Evolutionary conservation across 1,140 invertebrate genomes (phyloP).

Genomic region (Nymphalis io): DNA sequence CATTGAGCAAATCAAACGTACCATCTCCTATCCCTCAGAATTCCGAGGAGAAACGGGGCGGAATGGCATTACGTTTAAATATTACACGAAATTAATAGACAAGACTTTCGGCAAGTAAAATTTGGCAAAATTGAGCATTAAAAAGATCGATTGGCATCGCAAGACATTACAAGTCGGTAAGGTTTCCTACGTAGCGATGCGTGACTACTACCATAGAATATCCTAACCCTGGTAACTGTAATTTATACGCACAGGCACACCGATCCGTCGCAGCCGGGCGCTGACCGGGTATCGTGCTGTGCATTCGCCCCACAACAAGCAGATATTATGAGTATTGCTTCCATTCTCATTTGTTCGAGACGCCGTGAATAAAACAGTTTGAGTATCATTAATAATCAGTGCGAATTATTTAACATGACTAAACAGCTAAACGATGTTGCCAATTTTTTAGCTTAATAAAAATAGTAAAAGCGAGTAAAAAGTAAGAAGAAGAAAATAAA

Average conservation of each 20-base stretch:
- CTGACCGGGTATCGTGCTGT: background rate
- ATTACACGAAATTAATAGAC: conserved; percentile 63
- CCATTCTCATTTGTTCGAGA: conserved; percentile 20
- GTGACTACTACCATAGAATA: conserved; percentile 58
- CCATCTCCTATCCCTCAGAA: conserved; percentile 43
- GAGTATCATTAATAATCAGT: conserved; percentile 16
- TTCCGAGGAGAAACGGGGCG: conserved; percentile 38
- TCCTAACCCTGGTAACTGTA: conserved; percentile 76
- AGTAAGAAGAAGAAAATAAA: conserved; percentile 8
- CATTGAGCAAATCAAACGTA: conserved; percentile 71
- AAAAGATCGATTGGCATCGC: conserved; percentile 73
- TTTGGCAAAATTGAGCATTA: conserved; percentile 81
- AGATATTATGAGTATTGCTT: conserved; percentile 40
- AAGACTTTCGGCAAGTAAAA: conserved; percentile 78
- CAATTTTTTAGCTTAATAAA: conserved; percentile 4
- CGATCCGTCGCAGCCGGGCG: no score
- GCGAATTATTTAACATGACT: background rate
- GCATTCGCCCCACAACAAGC: conserved; percentile 26
- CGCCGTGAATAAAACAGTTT: conserved; percentile 17
- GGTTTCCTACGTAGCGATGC: conserved; percentile 63
- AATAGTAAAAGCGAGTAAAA: conserved; percentile 18
- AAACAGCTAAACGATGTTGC: background rate
- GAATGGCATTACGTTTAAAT: conserved; percentile 46
- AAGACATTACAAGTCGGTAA: conserved; percentile 57
- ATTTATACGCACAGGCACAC: conserved; percentile 51